Evolutionary conservation across 2,113 vertebrate genomes (phyloP), one percentile per base, ranked within the genome.

Genomic region (Speoplatyrhinus poulsoni): DNA sequence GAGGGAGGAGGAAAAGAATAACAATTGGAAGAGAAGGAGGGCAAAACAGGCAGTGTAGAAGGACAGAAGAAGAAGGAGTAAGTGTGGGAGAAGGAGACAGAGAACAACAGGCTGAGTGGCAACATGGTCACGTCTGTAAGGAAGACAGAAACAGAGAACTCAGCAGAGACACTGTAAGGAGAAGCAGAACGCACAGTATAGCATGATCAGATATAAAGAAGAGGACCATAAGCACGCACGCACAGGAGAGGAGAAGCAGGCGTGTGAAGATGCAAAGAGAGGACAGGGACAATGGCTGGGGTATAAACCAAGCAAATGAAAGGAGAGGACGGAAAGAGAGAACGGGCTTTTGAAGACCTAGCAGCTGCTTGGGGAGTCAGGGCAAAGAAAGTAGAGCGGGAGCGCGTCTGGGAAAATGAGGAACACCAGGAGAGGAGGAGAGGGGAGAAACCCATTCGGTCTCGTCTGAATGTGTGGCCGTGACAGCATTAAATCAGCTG

Each of bases 371-470:
- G 9, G 26, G 32, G 15, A 16, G 52, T 4, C 32, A 65, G 6
- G 13, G 52, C 6, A 26, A 15, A 16, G 49, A 36, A 52, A 56
- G 59, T 73, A 76, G 79, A 74, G 76, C 79, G 32, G 7, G 68
- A 69, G 60, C 36, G 68, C 19, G 36, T 65, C 59, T 75, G 80
- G 72, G 69, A 66, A 26, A 62, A 72, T 67, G n/a, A 60, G 69
- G 59, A 58, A 66, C 70, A 32, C 3, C 8, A 12, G 57, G 32
- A 41, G 59, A 70, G 26, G 26, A 46, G 59, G 62, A 54, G 47
- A 57, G 60, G 65, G 69, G 8, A 46, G 65, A 67, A 69, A 76
- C 69, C 70, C 65, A 48, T 79, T 81, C 74, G 70, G 70, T 69
- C 48, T 32, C 15, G 32, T 69, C 26, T 26, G 26, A 26, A 12